phyloP scores from a whole-genome alignment of 1,140 invertebrate genomes.

The Plutomurus gul region DNA sequence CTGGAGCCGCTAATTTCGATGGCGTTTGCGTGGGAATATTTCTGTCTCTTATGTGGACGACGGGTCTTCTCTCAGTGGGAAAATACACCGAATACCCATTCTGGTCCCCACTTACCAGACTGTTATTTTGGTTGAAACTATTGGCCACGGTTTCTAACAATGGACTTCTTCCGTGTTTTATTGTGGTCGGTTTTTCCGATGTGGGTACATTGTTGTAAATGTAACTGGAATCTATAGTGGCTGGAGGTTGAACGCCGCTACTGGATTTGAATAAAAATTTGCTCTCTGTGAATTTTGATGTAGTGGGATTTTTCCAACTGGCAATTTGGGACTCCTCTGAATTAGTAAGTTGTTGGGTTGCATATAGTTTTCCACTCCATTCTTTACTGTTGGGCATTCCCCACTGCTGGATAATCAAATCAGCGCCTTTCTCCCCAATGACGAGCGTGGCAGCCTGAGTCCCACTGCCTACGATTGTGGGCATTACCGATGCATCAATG shows the following conservation, averaged over 20 bases:
- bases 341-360: not conserved
- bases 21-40: not conserved
- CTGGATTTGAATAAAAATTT: not conserved
- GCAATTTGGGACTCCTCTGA: not conserved
- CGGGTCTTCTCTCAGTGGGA: not conserved
- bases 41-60: not conserved
- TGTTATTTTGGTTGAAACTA: not conserved
- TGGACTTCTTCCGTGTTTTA: constrained; percentile 3
- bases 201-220: not conserved
- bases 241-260: not conserved
- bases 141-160: not conserved
- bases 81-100: not conserved
- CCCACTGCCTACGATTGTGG: constrained; percentile 6
- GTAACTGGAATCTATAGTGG: not conserved
- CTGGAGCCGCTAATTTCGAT: not conserved
- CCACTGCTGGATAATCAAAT: not conserved
- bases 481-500: constrained; percentile 8
- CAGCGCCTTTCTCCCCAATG: constrained; percentile 19
- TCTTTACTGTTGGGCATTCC: not conserved
- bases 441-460: constrained; percentile 4
- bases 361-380: not conserved
- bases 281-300: not conserved
- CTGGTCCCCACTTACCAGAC: not conserved
- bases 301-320: not conserved
- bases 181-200: not conserved